These are phyloP conservation scores for Gobio occitaniae DNA, from an alignment of 2,797 vertebrate genomes.

Conservation along the genomic window DNA sequence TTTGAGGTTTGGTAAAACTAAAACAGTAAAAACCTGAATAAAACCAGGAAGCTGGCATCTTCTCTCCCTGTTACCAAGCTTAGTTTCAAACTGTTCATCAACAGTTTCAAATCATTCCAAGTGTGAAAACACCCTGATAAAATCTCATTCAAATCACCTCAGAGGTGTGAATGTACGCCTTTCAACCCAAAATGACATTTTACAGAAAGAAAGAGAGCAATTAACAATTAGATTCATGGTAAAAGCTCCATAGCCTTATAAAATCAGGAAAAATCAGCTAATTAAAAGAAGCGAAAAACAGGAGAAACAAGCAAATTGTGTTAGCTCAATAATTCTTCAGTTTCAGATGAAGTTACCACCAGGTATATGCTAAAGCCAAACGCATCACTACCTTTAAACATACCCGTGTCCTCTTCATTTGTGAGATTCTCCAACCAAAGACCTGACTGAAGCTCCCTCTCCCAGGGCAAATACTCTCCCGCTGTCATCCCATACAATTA, in stretches of 20 bases:
- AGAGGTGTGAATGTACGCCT: neutral
- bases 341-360: conserved; percentile 50
- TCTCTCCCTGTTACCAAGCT: neutral
- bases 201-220: conserved; percentile 18
- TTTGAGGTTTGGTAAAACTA: neutral
- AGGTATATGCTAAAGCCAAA: conserved; percentile 60
- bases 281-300: conserved; percentile 17
- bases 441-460: conserved; percentile 90
- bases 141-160: neutral
- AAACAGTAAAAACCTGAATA: neutral
- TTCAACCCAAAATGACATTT: neutral
- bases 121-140: conserved; percentile 26
- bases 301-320: conserved; percentile 11
- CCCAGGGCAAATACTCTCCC: conserved; percentile 95
- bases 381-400: conserved; percentile 88
- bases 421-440: conserved; percentile 88
- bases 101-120: neutral
- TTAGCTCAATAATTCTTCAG: conserved; percentile 52
- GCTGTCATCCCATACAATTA: conserved; percentile 81
- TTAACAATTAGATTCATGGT: neutral
- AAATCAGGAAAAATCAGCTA: neutral
- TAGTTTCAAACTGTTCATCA: neutral
- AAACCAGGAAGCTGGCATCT: neutral
- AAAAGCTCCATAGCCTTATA: neutral
- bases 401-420: conserved; percentile 91